Percentiles rank a stretch among this genome's conserved stretches.
These are phyloP conservation scores for Ophion costatus DNA, from an alignment of 2,888 invertebrate species.

Conservation along the genomic window DNA sequence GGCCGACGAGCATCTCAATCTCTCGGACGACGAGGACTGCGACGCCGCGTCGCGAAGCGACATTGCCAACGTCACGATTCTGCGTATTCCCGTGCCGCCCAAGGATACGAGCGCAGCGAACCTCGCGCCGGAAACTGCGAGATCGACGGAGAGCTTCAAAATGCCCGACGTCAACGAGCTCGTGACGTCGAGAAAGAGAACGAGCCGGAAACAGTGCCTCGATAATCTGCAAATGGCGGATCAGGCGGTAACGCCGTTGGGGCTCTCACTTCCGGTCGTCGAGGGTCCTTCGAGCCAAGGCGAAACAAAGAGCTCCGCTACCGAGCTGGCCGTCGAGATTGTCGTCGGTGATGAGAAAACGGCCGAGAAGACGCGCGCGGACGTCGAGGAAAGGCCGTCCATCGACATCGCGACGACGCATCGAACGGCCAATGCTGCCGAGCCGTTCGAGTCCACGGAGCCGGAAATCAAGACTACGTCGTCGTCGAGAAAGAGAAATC, in stretches of 20 bases:
- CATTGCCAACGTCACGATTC: background rate
- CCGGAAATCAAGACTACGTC: constrained; percentile 4
- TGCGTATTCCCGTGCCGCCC: background rate
- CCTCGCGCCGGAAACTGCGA: background rate
- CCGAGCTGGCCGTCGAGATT: background rate
- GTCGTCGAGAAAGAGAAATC: constrained; percentile 16
- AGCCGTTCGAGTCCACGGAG: background rate
- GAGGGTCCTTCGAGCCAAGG: background rate
- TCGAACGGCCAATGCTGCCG: background rate
- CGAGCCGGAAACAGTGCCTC: constrained; percentile 69
- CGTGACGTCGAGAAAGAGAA: constrained; percentile 70
- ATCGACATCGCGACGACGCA: background rate
- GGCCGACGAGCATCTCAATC: constrained; percentile 63
- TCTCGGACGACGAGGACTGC: constrained; percentile 52
- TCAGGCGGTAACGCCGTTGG: background rate
- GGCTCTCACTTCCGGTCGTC: no score
- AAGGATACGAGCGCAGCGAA: background rate
- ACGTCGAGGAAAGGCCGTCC: background rate
- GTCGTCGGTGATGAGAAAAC: background rate
- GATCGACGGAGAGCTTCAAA: constrained; percentile 72
- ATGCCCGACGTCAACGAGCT: constrained; percentile 73
- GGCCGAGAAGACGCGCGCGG: background rate
- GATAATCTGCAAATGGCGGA: constrained; percentile 63
- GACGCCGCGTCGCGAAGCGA: constrained; percentile 31
- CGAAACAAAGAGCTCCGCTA: background rate